phyloP scores from a whole-genome alignment of 2,113 vertebrate genomes.

The Siphamia tubifer region DNA sequence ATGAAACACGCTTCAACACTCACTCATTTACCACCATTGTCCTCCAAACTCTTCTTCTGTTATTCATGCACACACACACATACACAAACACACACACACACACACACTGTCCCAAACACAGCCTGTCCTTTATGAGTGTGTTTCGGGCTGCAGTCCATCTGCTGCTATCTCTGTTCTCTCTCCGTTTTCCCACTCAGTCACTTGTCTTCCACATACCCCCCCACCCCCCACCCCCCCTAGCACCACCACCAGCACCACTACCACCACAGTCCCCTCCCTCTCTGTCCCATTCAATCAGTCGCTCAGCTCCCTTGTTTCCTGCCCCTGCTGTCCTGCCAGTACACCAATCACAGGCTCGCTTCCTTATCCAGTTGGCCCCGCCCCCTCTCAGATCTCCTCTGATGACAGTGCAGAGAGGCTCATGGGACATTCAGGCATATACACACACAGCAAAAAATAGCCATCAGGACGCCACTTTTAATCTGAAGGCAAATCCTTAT shows the following conservation, averaged over 20 bases:
- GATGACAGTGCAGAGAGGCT: constrained; percentile 55
- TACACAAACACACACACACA: too few relatives aligned
- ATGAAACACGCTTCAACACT: not conserved
- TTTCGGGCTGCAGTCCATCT: constrained; percentile 54
- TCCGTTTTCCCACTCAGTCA: constrained; percentile 4
- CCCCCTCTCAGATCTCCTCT: constrained; percentile 2
- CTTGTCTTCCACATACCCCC: not conserved
- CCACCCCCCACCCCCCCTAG: too few relatives aligned
- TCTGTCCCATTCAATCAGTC: constrained; percentile 55
- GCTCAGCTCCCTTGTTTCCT: constrained; percentile 12
- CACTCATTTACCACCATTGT: constrained; percentile 16
- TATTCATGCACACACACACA: not conserved
- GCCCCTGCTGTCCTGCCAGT: not conserved
- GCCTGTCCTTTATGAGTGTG: constrained; percentile 34
- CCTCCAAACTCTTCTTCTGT: not conserved
- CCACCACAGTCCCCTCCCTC: too few relatives aligned
- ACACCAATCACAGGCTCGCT: constrained; percentile 60
- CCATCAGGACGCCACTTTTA: not conserved
- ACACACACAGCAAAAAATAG: constrained; percentile 26
- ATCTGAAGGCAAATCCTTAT: not conserved
- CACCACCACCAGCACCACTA: too few relatives aligned
- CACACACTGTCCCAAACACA: constrained; percentile 12
- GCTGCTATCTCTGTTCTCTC: constrained; percentile 35
- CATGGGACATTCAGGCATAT: constrained; percentile 49
- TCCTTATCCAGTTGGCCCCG: constrained; percentile 60